phyloP scores from a whole-genome alignment of 2,113 vertebrate genomes.

The Erythrolamprus reginae region DNA sequence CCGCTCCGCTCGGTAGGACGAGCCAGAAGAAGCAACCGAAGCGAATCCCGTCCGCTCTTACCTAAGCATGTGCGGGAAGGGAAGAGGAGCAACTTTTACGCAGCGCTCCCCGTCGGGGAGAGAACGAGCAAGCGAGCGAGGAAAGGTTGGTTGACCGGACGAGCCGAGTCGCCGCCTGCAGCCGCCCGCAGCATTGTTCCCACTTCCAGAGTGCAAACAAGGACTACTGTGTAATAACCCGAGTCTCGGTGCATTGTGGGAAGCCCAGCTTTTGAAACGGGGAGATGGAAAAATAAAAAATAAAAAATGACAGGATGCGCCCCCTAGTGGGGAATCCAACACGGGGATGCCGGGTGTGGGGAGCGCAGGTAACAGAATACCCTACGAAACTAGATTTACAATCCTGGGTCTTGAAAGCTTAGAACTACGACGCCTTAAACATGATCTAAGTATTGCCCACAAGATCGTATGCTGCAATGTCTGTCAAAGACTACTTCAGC shows the following conservation, averaged over 20 bases:
- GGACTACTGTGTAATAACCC: neutral
- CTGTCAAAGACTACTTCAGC: no score
- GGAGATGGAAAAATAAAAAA: no score
- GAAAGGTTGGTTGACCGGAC: neutral
- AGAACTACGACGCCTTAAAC: no score
- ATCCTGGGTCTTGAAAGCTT: no score
- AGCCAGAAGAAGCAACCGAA: neutral
- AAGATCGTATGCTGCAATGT: no score
- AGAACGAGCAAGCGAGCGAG: neutral
- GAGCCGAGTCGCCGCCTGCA: neutral
- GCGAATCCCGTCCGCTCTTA: neutral
- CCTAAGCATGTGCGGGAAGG: neutral
- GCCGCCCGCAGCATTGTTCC: neutral
- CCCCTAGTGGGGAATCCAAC: neutral
- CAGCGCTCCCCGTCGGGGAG: neutral
- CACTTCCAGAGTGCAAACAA: neutral
- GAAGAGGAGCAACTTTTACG: neutral
- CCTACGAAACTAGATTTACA: no score
- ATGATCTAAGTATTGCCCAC: no score
- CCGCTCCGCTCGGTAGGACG: neutral
- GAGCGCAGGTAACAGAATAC: neutral
- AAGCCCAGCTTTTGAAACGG: neutral
- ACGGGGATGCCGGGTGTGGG: neutral
- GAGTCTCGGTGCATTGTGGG: constrained; percentile 11
- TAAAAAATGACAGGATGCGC: neutral